phyloP scores from a whole-genome alignment of 2,113 vertebrate species.

The Tretioscincus oriximinensis region DNA sequence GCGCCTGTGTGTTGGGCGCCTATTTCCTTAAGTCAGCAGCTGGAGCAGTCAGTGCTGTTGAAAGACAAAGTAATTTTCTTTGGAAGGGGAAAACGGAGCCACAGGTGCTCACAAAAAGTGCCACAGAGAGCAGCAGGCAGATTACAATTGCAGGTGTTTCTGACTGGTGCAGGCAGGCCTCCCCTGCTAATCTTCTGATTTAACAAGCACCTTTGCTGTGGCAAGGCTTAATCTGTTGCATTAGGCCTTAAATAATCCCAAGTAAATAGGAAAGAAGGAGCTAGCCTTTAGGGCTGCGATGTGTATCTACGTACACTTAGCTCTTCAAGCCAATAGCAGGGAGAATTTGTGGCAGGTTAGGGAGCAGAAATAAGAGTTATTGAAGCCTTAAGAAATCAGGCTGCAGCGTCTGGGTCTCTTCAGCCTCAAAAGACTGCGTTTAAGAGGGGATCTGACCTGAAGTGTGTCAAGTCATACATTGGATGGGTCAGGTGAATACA shows the following conservation, averaged over 20 bases:
- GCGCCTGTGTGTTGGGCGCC: no score
- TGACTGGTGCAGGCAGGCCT: accelerated
- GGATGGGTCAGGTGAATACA: no score
- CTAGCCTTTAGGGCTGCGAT: accelerated
- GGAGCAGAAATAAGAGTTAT: accelerated
- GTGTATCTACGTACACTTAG: accelerated
- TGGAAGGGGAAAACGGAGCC: background rate
- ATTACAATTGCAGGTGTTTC: no score
- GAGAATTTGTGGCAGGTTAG: accelerated
- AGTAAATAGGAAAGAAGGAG: accelerated
- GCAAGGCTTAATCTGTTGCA: background rate
- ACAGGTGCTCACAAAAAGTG: background rate
- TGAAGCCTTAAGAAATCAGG: no score
- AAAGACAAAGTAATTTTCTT: background rate
- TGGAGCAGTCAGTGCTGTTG: background rate
- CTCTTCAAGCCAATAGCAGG: background rate
- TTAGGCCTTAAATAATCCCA: accelerated
- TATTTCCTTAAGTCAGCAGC: no score
- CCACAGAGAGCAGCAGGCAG: background rate
- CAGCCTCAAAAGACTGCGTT: no score
- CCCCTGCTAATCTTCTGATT: accelerated
- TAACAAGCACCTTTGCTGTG: background rate
- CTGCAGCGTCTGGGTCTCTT: no score
- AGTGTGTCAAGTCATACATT: no score
- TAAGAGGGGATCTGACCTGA: no score